These are phyloP conservation scores for Phyllotreta cruciferae DNA, from an alignment of 2,888 invertebrate species.

Conservation along the genomic window DNA sequence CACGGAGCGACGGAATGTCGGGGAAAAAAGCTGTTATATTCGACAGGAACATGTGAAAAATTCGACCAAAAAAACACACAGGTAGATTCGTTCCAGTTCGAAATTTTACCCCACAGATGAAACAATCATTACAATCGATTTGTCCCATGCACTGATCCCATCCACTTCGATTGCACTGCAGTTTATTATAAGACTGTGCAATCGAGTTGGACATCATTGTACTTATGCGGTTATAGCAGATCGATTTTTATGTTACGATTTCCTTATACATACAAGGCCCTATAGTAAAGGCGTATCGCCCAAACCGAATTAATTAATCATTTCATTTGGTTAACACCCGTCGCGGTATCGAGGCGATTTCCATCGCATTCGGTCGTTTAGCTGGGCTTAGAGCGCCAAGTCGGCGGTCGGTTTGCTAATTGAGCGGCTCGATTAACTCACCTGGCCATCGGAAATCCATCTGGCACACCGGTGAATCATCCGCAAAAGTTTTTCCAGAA, in stretches of 20 bases:
- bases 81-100: slow-evolving; percentile 28
- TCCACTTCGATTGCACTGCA: too few species aligned
- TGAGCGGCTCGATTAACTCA: slow-evolving; percentile 50
- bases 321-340: neutral
- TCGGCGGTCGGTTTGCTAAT: slow-evolving; percentile 40
- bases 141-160: too few species aligned
- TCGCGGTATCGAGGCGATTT: neutral
- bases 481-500: neutral
- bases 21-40: slow-evolving; percentile 51
- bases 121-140: too few species aligned
- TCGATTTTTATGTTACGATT: too few species aligned
- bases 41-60: slow-evolving; percentile 54
- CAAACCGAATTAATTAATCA: too few species aligned
- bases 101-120: neutral
- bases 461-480: slow-evolving; percentile 41
- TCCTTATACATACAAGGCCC: too few species aligned
- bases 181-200: too few species aligned
- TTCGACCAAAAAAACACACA: slow-evolving; percentile 34
- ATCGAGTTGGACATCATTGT: too few species aligned
- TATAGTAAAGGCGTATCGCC: too few species aligned
- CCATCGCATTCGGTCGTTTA: neutral
- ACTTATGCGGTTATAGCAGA: too few species aligned
- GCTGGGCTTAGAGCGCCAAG: slow-evolving; percentile 13
- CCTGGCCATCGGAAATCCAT: slow-evolving; percentile 51
- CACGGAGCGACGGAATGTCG: slow-evolving; percentile 21